These are phyloP conservation scores for Scelioninae gen. 1 DNA, from an alignment of 2,888 invertebrate genomes.

Conservation along the genomic window DNA sequence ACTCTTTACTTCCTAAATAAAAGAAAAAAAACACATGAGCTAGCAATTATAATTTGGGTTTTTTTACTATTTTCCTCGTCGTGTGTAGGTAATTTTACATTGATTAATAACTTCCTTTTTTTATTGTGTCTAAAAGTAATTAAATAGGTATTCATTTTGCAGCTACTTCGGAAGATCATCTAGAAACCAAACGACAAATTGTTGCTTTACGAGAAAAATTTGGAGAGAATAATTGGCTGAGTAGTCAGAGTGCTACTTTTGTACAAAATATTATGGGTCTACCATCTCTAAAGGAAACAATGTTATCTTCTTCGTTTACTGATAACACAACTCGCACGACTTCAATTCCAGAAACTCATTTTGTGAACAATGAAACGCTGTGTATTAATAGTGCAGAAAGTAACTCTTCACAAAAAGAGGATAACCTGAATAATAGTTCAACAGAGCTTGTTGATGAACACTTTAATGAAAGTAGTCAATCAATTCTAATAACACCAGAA, in stretches of 20 bases:
- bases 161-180: constrained; percentile 84
- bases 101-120: too few species aligned
- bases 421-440: constrained; percentile 34
- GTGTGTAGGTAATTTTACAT: too few species aligned
- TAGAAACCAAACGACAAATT: constrained; percentile 87
- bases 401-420: constrained; percentile 36
- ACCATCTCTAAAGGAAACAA: constrained; percentile 67
- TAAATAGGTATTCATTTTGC: constrained; percentile 20
- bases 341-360: constrained; percentile 24
- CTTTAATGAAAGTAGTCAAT: constrained; percentile 54
- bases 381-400: constrained; percentile 18
- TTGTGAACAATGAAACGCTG: constrained; percentile 3
- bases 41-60: too few species aligned
- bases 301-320: constrained; percentile 63
- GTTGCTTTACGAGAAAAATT: constrained; percentile 86
- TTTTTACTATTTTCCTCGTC: too few species aligned
- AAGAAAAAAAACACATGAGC: too few species aligned
- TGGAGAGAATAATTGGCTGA: constrained; percentile 87
- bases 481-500: constrained; percentile 76
- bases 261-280: constrained; percentile 86
- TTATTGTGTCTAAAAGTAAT: too few species aligned
- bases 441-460: constrained; percentile 24
- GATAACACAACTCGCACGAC: constrained; percentile 29
- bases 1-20: too few species aligned
- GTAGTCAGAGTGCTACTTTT: constrained; percentile 76